phyloP scores from a whole-genome alignment of 2,113 vertebrate genomes.

The Halcyon malimbica region DNA sequence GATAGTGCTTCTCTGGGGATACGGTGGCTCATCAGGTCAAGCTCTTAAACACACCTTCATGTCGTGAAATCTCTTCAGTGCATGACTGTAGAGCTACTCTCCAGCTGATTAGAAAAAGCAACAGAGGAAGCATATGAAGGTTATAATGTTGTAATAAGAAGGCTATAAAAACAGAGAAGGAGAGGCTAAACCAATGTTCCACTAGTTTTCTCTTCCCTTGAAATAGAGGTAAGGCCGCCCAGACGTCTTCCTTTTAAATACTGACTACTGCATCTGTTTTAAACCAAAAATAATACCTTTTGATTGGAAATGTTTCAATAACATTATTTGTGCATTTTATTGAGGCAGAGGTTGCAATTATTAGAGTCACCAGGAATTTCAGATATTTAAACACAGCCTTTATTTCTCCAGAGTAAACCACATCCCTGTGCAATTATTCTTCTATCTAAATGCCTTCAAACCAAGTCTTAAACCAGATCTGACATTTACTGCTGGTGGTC shows the following conservation, averaged over 20 bases:
- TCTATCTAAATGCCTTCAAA: slow-evolving; percentile 77
- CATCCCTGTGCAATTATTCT: slow-evolving; percentile 76
- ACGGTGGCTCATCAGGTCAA: background rate
- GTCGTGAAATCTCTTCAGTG: background rate
- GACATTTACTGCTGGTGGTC: slow-evolving; percentile 72
- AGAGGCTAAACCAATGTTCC: slow-evolving; percentile 27
- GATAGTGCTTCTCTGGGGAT: background rate
- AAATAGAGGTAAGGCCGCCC: slow-evolving; percentile 67
- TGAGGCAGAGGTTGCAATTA: slow-evolving; percentile 77
- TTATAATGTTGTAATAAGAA: background rate
- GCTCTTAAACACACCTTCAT: background rate
- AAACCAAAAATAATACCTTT: slow-evolving; percentile 79
- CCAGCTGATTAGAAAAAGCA: slow-evolving; percentile 1
- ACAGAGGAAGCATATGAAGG: background rate
- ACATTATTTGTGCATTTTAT: slow-evolving; percentile 78
- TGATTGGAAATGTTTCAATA: slow-evolving; percentile 75
- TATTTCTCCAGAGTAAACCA: slow-evolving; percentile 76
- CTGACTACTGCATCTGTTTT: slow-evolving; percentile 68
- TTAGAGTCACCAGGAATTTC: slow-evolving; percentile 78
- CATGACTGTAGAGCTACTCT: background rate
- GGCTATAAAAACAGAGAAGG: slow-evolving; percentile 46
- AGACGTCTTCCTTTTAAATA: slow-evolving; percentile 70
- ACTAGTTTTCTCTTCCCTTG: slow-evolving; percentile 53
- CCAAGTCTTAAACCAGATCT: slow-evolving; percentile 57
- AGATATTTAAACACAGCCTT: slow-evolving; percentile 76